phyloP scores from a whole-genome alignment of 2,797 vertebrate genomes.

The Phataginus tetradactyla region DNA sequence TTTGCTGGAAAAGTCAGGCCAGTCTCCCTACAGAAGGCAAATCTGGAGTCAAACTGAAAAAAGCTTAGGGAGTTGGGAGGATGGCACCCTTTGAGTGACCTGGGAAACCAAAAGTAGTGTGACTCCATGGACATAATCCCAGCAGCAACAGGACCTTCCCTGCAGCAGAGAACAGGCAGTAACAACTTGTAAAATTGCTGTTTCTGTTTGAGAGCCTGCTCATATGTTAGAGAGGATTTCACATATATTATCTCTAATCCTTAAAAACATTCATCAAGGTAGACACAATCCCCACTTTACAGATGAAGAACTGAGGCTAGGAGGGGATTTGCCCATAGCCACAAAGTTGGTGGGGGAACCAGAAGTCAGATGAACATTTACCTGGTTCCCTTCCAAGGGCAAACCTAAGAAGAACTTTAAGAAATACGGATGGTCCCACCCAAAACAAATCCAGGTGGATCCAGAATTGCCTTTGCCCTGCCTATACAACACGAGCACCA shows the following conservation, averaged over 20 bases:
- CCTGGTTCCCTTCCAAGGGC: constrained; percentile 28
- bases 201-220: constrained; percentile 54
- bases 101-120: background rate
- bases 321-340: constrained; percentile 64
- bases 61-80: background rate
- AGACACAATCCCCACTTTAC: constrained; percentile 68
- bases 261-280: constrained; percentile 73
- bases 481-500: background rate
- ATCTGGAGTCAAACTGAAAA: background rate
- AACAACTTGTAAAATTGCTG: constrained; percentile 34
- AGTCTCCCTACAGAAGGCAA: background rate
- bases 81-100: background rate
- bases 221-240: constrained; percentile 65
- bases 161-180: constrained; percentile 13
- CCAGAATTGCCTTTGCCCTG: background rate
- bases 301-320: constrained; percentile 72
- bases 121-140: background rate
- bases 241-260: constrained; percentile 73
- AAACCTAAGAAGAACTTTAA: constrained; percentile 40
- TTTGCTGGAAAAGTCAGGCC: background rate
- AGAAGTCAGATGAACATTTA: constrained; percentile 42
- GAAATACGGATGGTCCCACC: constrained; percentile 17
- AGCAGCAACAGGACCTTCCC: constrained; percentile 26
- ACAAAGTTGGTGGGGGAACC: constrained; percentile 37
- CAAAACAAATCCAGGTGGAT: constrained; percentile 22